Percentiles rank a stretch among this genome's conserved stretches.
These are phyloP conservation scores for Chauna torquata DNA, from an alignment of 2,113 vertebrate genomes.

Conservation along the genomic window DNA sequence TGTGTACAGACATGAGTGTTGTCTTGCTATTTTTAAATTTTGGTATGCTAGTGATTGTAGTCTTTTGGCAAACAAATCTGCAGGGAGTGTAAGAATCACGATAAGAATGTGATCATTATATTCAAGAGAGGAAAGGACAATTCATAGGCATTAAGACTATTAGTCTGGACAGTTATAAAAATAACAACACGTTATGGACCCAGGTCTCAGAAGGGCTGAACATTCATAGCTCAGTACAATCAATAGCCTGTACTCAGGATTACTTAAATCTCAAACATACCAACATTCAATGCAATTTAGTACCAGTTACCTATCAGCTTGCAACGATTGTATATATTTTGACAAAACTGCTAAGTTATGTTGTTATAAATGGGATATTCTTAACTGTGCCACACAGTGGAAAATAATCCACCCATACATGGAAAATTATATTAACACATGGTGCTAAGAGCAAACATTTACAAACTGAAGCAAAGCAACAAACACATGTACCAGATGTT, in stretches of 20 bases:
- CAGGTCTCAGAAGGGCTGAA: conserved; percentile 25
- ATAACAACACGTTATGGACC: neutral
- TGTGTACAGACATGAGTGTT: neutral
- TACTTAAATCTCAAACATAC: neutral
- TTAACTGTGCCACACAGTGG: neutral
- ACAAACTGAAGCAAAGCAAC: conserved; percentile 43
- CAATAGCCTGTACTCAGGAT: neutral
- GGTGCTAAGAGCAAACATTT: conserved; percentile 46
- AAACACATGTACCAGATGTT: conserved; percentile 61
- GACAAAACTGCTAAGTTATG: neutral
- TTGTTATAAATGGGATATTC: conserved; percentile 8
- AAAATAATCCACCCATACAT: conserved; percentile 54
- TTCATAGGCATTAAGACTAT: neutral
- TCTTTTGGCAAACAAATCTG: conserved; percentile 5
- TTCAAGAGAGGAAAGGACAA: conserved; percentile 15
- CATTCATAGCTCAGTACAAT: conserved; percentile 39
- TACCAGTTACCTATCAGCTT: neutral
- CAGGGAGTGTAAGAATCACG: neutral
- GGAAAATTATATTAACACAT: conserved; percentile 56
- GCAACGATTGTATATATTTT: neutral
- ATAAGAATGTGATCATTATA: neutral
- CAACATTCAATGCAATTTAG: neutral
- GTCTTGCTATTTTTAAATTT: conserved; percentile 29
- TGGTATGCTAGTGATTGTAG: neutral
- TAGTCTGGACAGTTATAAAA: conserved; percentile 33